Evolutionary conservation across 2,797 vertebrate species (phyloP), one percentile per base, ranked within the genome.

Genomic region (Knipowitschia caucasica): DNA sequence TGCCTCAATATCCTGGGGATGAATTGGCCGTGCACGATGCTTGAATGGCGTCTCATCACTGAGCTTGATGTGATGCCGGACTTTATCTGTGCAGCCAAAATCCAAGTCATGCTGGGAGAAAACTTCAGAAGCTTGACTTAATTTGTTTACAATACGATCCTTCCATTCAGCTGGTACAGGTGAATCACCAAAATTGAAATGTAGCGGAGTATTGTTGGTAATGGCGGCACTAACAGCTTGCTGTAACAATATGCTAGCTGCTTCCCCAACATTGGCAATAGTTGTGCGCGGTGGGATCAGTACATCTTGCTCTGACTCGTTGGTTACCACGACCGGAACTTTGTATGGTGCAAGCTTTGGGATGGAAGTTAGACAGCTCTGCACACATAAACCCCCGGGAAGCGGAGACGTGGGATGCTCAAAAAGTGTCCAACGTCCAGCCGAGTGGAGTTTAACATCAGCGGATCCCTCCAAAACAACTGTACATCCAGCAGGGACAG

Each of bases 361-460:
- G n/a, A 60, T 15, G 8, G 40, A 23, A 26, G 63, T 12, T 1
- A 62, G n/a, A 6, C 38, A 53, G 26, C n/a, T 59, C 3, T 42
- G 20, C 0, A 67, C 33, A 26, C 17, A 53, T 1, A 62, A 11
- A 7, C 62, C 49, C 6, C 53, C 62, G 27, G 67, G 58, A 7
- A 71, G 31, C 2, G 58, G 35, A 3, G 25, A 5, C 5, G n/a
- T n/a, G 0, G 62, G 54, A 4, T 52, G 53, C 6, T 71, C 50
- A 4, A 71, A 4, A n/a, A 61, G 24, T 0, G 11, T 36, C 10
- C 14, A 52, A 10, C 20, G 3, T 11, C 20, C 18, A 6, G 3
- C 2, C 15, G 15, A 7, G 2, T 2, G 14, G 4, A 9, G 18
- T 18, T 20, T 39, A 12, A 6, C 3, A 18, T 11, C 17, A 30